Conservation (phyloP, 2,113 vertebrate genomes). For the Tachuris rubrigastra region DNA sequence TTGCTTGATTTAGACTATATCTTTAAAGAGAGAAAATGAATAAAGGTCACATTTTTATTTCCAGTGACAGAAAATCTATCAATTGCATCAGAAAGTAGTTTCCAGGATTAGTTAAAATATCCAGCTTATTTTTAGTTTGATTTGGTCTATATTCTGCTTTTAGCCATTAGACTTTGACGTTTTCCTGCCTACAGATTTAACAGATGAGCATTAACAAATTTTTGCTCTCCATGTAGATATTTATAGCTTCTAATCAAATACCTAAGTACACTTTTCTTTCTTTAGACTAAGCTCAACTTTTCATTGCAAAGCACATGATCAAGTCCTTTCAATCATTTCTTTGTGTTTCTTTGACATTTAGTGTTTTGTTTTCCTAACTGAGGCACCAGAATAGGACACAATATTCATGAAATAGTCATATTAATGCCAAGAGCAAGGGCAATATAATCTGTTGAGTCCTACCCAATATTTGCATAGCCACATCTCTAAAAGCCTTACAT, state of each 20-base stretch:
- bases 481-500: not conserved
- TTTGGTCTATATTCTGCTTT: constrained; percentile 40
- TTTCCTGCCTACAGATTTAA: constrained; percentile 12
- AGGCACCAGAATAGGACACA: not conserved
- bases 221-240: not conserved
- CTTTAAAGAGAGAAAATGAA: constrained; percentile 40
- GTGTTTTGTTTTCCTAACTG: not conserved
- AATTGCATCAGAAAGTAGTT: constrained; percentile 38
- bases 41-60: constrained; percentile 50
- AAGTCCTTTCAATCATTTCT: not conserved
- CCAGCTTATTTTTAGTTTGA: constrained; percentile 46
- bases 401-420: not conserved
- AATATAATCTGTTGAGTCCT: not conserved
- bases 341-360: not conserved
- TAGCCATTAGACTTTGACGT: not conserved
- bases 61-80: constrained; percentile 56
- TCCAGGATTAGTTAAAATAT: constrained; percentile 47
- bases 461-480: not conserved
- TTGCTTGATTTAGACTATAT: constrained; percentile 2
- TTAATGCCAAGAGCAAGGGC: not conserved
- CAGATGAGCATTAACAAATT: not conserved
- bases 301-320: not conserved
- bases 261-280: not conserved
- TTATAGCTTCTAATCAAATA: constrained; percentile 30
- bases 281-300: not conserved